Base-by-base conservation (phyloP, 2,888 invertebrate genomes). In the Drosophila robusta region DNA sequence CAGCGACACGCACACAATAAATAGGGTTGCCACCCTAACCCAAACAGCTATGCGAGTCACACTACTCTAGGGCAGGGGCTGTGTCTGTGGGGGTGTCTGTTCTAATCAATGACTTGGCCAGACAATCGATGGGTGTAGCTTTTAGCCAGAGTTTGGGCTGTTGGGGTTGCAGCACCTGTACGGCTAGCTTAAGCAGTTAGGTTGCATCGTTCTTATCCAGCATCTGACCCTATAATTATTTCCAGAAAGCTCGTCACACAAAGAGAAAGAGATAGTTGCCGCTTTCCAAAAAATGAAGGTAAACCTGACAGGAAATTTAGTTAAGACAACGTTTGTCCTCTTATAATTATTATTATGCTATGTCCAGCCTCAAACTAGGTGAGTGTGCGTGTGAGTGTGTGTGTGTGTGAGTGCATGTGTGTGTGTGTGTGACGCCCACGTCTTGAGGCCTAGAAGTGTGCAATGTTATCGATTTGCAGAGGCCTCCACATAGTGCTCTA, bases 1-100 rank as follows among this genome's bases (percentile, higher is more conserved):
- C 67, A 70, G 70, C 89, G 87, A 89, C 89, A 89, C 78, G 87
- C 89, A 87, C 75, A 89, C 77, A 75, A 80, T 87, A 56, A 61
- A 73, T 69, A 62, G 57, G 57, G 56, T 36, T 62, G 44, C 73
- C 55, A 42, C 12, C 70, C 64, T 12, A 34, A 62, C 42, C 18
- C 57, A 18, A 26, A 7, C 46, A 36, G 29, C 5, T 39, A 36
- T 36, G 34, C 12, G 47, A 6, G 41, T 5, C 32, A 26, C 51
- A 51, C 51, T 51, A 39, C 39, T 18, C 12, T 39, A 32, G 4
- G 8, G 34, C n/a, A 24, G 26, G 50, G 11, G 11, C 11, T 11
- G 11, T 1, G 11, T 16, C 77, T 24, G 39, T 38, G 32, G 26
- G 45, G 22, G 14, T 55, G 55, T 45, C 63, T 66, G 68, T 39